Conservation (phyloP, 2,113 vertebrate species). For the Pelecanoides urinatrix region DNA sequence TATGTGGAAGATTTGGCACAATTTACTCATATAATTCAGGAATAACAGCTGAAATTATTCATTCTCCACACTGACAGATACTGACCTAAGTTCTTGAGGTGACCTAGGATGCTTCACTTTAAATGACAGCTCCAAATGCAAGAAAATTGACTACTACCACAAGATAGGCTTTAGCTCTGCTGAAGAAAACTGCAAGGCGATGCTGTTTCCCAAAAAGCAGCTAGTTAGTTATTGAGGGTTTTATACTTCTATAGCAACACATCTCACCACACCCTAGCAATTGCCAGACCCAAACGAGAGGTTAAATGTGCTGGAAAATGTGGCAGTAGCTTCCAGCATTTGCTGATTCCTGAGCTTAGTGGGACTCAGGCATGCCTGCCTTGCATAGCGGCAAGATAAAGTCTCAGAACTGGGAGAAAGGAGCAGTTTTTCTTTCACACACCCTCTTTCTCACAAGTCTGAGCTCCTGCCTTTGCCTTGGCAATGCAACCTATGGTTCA, state of each 20-base stretch:
- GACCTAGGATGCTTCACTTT: background rate
- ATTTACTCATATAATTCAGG: background rate
- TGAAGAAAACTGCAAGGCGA: background rate
- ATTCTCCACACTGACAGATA: background rate
- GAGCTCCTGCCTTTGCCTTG: conserved; percentile 16
- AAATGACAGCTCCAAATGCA: background rate
- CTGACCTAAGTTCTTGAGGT: background rate
- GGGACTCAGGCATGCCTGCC: background rate
- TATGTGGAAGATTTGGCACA: background rate
- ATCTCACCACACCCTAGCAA: background rate
- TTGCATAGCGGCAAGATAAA: background rate
- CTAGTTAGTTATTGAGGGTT: background rate
- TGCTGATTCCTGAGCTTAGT: background rate
- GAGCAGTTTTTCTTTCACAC: background rate
- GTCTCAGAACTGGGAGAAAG: background rate
- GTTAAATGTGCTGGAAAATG: background rate
- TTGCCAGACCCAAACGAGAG: background rate
- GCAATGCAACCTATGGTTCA: background rate
- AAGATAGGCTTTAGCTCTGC: background rate
- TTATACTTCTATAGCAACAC: background rate
- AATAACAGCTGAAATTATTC: conserved; percentile 4
- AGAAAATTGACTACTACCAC: background rate
- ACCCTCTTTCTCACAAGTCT: background rate
- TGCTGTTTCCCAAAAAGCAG: background rate
- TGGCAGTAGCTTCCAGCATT: background rate